Conservation (phyloP, 2,888 invertebrate genomes). For the Caenorhabditis drosophilae region DNA sequence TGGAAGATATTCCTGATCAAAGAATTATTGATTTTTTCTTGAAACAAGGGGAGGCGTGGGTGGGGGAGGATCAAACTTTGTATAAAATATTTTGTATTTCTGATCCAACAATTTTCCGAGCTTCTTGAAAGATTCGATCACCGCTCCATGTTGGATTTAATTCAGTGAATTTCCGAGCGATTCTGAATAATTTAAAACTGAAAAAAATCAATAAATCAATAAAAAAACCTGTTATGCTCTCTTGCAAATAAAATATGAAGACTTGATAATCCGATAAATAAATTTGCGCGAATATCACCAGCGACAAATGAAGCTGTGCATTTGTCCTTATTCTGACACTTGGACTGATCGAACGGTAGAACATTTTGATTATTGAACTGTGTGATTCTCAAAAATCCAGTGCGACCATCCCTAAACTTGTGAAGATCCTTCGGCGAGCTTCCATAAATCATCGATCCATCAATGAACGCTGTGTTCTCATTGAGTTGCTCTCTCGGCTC, state of each 20-base stretch:
- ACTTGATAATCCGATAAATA: constrained; percentile 72
- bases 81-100: constrained; percentile 71
- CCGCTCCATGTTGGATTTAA: constrained; percentile 92
- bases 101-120: constrained; percentile 84
- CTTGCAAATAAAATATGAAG: constrained; percentile 79
- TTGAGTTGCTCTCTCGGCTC: constrained; percentile 87
- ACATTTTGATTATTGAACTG: constrained; percentile 56
- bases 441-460: constrained; percentile 93
- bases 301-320: constrained; percentile 66
- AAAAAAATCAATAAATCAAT: neutral
- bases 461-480: constrained; percentile 83
- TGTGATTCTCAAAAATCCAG: constrained; percentile 55
- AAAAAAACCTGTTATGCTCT: constrained; percentile 87
- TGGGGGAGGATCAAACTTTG: no score
- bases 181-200: constrained; percentile 71
- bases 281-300: constrained; percentile 63
- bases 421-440: constrained; percentile 72
- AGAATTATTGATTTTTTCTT: no score
- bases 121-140: constrained; percentile 84
- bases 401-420: constrained; percentile 67
- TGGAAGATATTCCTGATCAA: constrained; percentile 91
- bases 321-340: constrained; percentile 55
- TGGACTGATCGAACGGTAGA: constrained; percentile 65
- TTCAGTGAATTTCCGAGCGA: constrained; percentile 79
- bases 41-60: no score